phyloP scores from a whole-genome alignment of 1,140 invertebrate genomes.

The Drosophila elegans region DNA sequence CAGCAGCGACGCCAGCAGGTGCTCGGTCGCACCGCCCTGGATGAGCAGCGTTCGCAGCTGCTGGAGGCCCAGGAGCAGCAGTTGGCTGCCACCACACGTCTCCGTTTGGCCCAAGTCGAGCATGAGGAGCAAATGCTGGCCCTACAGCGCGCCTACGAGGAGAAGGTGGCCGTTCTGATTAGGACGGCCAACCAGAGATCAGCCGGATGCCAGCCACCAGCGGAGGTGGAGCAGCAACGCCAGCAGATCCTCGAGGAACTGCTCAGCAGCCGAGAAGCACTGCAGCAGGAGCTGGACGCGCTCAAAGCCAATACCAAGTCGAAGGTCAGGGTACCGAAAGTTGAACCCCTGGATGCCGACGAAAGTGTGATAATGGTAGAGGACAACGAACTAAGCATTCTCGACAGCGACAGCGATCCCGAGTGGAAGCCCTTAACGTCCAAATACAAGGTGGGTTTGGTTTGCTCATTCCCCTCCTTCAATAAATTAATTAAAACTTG shows the following conservation, averaged over 20 bases:
- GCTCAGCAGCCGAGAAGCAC: conserved; percentile 70
- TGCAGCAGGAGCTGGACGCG: conserved; percentile 82
- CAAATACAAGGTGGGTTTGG: neutral
- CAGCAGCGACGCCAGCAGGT: conserved; percentile 73
- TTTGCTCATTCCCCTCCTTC: too few species aligned
- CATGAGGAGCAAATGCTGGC: conserved; percentile 69
- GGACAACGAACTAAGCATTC: neutral
- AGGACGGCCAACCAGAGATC: conserved; percentile 52
- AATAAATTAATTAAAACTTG: too few species aligned
- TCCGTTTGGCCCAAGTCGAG: conserved; percentile 51
- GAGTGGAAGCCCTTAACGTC: conserved; percentile 86
- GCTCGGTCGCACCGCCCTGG: conserved; percentile 40
- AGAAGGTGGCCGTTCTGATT: conserved; percentile 84
- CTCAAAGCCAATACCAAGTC: neutral
- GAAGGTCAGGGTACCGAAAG: neutral
- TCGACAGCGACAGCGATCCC: conserved; percentile 86
- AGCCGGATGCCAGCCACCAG: conserved; percentile 4
- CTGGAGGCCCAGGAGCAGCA: conserved; percentile 38
- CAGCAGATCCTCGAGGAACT: conserved; percentile 85
- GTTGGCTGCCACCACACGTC: conserved; percentile 28
- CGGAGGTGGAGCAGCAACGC: conserved; percentile 25
- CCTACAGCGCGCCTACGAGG: conserved; percentile 85
- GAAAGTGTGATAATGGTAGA: conserved; percentile 10
- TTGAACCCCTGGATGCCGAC: neutral
- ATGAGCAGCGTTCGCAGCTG: conserved; percentile 52